These are phyloP conservation scores for Catocala sponsa DNA, from an alignment of 2,888 invertebrate species.

Conservation along the genomic window DNA sequence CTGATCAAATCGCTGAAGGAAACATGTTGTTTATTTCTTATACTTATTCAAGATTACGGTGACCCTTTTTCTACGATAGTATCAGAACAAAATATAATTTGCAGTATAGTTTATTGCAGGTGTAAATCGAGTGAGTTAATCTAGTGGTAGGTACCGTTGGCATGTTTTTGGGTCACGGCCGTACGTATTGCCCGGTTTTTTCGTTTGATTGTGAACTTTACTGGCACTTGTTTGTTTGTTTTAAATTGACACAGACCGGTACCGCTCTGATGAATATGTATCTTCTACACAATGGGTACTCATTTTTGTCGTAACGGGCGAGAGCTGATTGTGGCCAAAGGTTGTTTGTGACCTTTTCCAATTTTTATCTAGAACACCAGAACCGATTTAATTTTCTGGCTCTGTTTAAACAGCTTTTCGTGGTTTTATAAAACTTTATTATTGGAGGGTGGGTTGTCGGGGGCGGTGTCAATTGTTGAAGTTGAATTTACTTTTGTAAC, in stretches of 20 bases:
- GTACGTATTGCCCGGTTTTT: conserved; percentile 51
- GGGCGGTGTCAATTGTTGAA: conserved; percentile 20
- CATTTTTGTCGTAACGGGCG: conserved; percentile 23
- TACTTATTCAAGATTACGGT: conserved; percentile 1
- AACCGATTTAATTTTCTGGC: conserved; percentile 14
- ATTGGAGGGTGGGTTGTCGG: conserved; percentile 13
- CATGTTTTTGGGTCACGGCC: conserved; percentile 66
- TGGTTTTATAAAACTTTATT: conserved; percentile 24
- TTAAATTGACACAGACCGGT: conserved; percentile 51
- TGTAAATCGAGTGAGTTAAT: conserved; percentile 46
- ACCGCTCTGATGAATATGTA: conserved; percentile 42
- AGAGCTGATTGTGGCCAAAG: conserved; percentile 26
- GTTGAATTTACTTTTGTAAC: conserved; percentile 20
- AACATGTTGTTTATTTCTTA: background rate
- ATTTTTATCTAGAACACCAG: conserved; percentile 11
- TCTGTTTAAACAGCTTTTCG: conserved; percentile 19
- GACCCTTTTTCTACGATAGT: conserved; percentile 8
- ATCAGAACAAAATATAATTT: background rate
- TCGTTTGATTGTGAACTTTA: conserved; percentile 65
- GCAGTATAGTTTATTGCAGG: conserved; percentile 19
- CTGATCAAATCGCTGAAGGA: background rate
- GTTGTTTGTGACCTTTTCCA: conserved; percentile 23
- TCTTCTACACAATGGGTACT: conserved; percentile 32
- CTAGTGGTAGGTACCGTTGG: conserved; percentile 37
- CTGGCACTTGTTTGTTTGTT: conserved; percentile 54